Evolutionary conservation across 2,113 vertebrate genomes (phyloP), one percentile per base, ranked within the genome.

Genomic region (Macaca nemestrina): DNA sequence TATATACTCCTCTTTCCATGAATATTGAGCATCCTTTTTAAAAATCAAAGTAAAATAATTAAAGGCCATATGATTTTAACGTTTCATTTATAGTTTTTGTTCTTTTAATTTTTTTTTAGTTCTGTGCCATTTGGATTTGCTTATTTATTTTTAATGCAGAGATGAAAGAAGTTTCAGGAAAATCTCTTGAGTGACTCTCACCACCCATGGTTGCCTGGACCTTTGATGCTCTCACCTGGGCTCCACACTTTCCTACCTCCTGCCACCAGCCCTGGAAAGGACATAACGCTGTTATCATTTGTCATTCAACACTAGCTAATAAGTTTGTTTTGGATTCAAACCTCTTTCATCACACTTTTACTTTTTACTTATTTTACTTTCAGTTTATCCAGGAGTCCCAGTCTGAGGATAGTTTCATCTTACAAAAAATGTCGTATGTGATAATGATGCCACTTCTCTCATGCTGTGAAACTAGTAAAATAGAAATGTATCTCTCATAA

Each of bases 261-360:
- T 97, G 40, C 88, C 95, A 86, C 57, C 32, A 96, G 80, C 35
- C 57, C 61, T 25, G 90, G 75, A 97, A 98, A 95, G 11, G 16
- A 94, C 68, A 67, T 32, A 85, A 93, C 89, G 61, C 84, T 91
- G 50, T 97, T 97, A 93, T 82, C 20, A 0, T 73, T 59, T 96
- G 22, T 98, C 98, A 97, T 32, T 98, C 97, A 95, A 38, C 96
- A 93, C 83, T 73, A 1, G 55, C 91, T 97, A 94, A 93, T 95
- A 90, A 68, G 52, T 70, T 57, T 83, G 2, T 50, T 85, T 92
- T 78, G 48, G 81, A 89, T 89, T 97, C 81, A 83, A 4, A 5
- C 95, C 38, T 95, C 96, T 98, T 97, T 97, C 94, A 95, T 67
- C 89, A 94, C 20, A 45, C 35, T 48, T 94, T 93, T 95, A 67